Base-by-base conservation (phyloP, 2,113 vertebrate genomes). In the Crotophaga sulcirostris region DNA sequence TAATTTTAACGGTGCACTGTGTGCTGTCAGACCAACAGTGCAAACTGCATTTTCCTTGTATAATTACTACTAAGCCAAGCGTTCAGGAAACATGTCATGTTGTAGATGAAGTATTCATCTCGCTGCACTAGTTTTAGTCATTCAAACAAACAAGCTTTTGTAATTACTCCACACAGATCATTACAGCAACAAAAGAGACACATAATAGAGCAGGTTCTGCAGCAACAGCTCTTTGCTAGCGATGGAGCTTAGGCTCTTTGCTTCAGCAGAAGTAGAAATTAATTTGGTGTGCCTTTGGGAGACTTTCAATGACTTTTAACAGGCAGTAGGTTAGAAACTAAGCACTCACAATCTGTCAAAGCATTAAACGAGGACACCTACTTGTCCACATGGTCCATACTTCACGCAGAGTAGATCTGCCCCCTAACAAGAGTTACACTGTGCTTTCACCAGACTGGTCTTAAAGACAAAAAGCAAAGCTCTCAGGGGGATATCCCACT, bases 101-200 rank as follows among this genome's bases (percentile, higher is more conserved):
- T 17, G 70, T 14, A 93, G 82, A 72, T 55, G 69, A 77, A 75
- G 85, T n/a, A 88, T 81, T 95, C 79, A 93, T 24, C 90, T 72
- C 15, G 3, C 81, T 81, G 63, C 11, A 44, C 79, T 52, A 70
- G 82, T 68, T 95, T 78, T 7, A 90, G 88, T 76, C 93, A 84
- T 12, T 88, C 72, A 67, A 81, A 97, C 93, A 95, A 97, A 90
- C 86, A 92, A 89, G 89, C 93, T 93, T 94, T 96, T 96, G 93
- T 92, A 86, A 90, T 96, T 88, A 88, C 80, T 82, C 60, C 76
- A 45, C 80, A 74, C 5, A 81, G 88, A 87, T 92, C 93, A 94
- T 89, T 52, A 93, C 40, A 68, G 69, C 92, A 93, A 96, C 94
- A 96, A 94, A 88, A 90, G 90, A 55, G 72, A 45, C 13, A 8